Evolutionary conservation across 2,888 invertebrate genomes (phyloP).

Genomic region (Tineola bisselliella): DNA sequence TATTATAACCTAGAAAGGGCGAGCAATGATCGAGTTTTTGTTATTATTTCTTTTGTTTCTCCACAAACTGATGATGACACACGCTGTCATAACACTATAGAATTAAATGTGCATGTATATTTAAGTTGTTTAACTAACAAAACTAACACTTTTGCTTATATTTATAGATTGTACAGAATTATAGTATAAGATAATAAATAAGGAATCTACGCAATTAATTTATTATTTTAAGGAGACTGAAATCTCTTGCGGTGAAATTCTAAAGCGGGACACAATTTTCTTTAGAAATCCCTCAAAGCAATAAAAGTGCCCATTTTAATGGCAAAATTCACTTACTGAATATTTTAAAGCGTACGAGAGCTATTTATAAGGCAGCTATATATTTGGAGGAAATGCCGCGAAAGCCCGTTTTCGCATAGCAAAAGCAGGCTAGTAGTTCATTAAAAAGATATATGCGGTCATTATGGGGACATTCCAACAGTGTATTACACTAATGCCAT

Average conservation of each 20-base stretch:
- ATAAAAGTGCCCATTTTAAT: slow-evolving; percentile 32
- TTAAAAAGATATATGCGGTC: slow-evolving; percentile 61
- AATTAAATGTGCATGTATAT: background rate
- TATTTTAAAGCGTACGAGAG: slow-evolving; percentile 28
- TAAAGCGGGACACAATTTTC: slow-evolving; percentile 7
- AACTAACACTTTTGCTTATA: too few relatives aligned
- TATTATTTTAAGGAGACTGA: background rate
- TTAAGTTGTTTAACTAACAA: too few relatives aligned
- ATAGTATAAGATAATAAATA: too few relatives aligned
- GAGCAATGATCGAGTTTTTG: slow-evolving; percentile 54
- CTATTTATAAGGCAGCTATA: slow-evolving; percentile 41
- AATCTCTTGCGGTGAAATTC: background rate
- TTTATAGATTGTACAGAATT: too few relatives aligned
- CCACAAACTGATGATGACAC: slow-evolving; percentile 11
- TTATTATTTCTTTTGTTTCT: slow-evolving; percentile 34
- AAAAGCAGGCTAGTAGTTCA: slow-evolving; percentile 47
- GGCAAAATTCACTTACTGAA: slow-evolving; percentile 36
- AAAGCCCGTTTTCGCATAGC: slow-evolving; percentile 42
- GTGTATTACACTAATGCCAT: slow-evolving; percentile 38
- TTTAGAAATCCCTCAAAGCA: slow-evolving; percentile 16
- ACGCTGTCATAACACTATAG: slow-evolving; percentile 16
- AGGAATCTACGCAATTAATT: background rate
- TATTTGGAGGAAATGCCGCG: slow-evolving; percentile 35
- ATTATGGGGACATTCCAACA: slow-evolving; percentile 46
- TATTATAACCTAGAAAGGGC: slow-evolving; percentile 55